Evolutionary conservation across 2,888 invertebrate genomes (phyloP), one percentile per base, ranked within the genome.

Genomic region (Syrphus vitripennis): DNA sequence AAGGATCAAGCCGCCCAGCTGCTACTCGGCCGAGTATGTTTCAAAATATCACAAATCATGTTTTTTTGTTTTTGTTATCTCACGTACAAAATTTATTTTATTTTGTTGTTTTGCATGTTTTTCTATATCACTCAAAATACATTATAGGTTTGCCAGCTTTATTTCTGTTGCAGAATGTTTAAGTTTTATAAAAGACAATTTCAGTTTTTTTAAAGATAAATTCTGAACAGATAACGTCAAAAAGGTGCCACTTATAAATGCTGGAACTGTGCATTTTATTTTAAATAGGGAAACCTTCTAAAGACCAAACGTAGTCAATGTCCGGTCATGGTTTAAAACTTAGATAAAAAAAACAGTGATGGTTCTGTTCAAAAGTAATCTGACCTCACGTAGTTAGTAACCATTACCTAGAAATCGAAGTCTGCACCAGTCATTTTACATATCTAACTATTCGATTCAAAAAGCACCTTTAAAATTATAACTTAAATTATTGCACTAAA

Each of bases 1-100:
- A 88, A 67, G 87, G 88, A 87, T 57, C 88, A 72, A 87, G 86
- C 87, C 89, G 89, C 37, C 69, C 89, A 88, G 88, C 91, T 86
- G 89, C 90, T 87, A 79, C 91, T 88, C 91, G 91, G 90, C 92
- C 91, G 89, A 91, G 92, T 91, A 92, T 90, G 92, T 50, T 42
- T 26, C 26, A 63, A 31, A 65, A 45, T 14, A 65, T 65, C 53
- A 75, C 42, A 57, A 69, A 75, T 50, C 65, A 57, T 69, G 45
- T 65, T 34, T 37, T 63, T 71, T 31, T 16, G 42, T 34, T 70
- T 70, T 45, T 83, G n/a, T n/a, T 59, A 0, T 40, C 57, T 55
- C 6, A 21, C 34, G n/a, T 50, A 40, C 14, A 29, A 57, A 14
- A n/a, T 37, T 0, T 45, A 37, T 26, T 50, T 37, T 74, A 16